Base-by-base conservation (phyloP, 2,888 invertebrate species). In the Nomada lathburiana region DNA sequence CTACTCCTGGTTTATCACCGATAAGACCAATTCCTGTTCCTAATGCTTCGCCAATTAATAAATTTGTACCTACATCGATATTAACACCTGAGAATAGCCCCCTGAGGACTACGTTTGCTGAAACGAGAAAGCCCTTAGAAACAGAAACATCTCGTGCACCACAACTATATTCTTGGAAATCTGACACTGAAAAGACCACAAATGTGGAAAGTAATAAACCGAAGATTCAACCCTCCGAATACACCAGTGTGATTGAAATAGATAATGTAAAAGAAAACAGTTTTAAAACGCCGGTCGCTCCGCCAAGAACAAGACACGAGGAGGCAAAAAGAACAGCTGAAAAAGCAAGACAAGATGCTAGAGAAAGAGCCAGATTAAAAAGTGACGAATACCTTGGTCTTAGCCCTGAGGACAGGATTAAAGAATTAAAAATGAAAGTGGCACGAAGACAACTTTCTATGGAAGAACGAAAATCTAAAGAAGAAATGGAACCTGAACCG, bases 351-450 rank as follows among this genome's bases (percentile, higher is more conserved):
- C 95, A 95, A 82, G 95, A 96, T 83, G 95, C 96, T 0, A 94
- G 97, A 74, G 96, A 96, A 26, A 94, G 96, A 67, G 96, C 96
- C 11, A 95, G 96, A 64, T 93, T 96, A 36, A 96, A 96, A 92
- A 96, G 96, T 76, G 97, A 97, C 91, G 96, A 96, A 84, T 97
- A 97, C 90, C 93, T 97, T 36, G 96, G 97, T 2, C 94, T 96
- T n/a, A 96, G 96, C 92, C 96, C 96, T 0, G 96, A 96, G 90
- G 96, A 96, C 81, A 96, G 95, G 89, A 94, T 96, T 76, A 94
- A 94, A 80, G 93, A 95, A 73, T 89, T 96, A 23, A 94, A 95
- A 74, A 94, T 95, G 88, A 95, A 95, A 85, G 92, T 94, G 0
- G 90, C 89, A 2, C 89, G 91, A 60, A 88, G 93, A 42, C 93